Conservation (phyloP, 2,888 invertebrate genomes). For the Parnassius orleans region DNA sequence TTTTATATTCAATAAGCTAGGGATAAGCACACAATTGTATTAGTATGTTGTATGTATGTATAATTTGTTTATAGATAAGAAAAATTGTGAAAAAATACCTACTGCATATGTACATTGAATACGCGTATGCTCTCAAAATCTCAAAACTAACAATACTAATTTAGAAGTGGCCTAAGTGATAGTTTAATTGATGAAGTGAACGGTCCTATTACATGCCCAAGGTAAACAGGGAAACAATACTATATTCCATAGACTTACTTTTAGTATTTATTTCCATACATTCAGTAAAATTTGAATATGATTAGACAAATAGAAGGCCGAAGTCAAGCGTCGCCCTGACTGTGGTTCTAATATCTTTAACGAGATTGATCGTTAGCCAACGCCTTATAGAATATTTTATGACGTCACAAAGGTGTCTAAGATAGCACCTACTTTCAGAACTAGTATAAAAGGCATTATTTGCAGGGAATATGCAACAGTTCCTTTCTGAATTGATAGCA, state of each 20-base stretch:
- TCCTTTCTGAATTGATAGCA: conserved; percentile 51
- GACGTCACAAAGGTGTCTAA: too few species aligned
- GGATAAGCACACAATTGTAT: too few species aligned
- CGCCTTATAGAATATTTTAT: conserved; percentile 36
- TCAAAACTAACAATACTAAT: background rate
- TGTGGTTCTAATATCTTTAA: conserved; percentile 32
- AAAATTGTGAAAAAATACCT: too few species aligned
- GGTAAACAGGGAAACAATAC: conserved; percentile 58
- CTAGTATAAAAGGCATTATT: conserved; percentile 62
- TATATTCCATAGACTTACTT: background rate
- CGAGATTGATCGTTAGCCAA: conserved; percentile 35
- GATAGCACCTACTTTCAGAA: conserved; percentile 56
- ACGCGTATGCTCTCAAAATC: too few species aligned
- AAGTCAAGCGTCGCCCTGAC: conserved; percentile 30
- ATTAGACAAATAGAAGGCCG: background rate
- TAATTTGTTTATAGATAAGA: too few species aligned
- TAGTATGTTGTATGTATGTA: too few species aligned
- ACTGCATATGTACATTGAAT: too few species aligned
- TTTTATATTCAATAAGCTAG: too few species aligned
- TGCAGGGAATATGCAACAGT: conserved; percentile 59
- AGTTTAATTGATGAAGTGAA: conserved; percentile 41
- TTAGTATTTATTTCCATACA: conserved; percentile 5
- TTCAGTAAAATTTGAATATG: conserved; percentile 16
- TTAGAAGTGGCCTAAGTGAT: background rate
- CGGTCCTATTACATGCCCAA: conserved; percentile 68